Evolutionary conservation across 2,888 invertebrate species (phyloP), one percentile per base, ranked within the genome.

Genomic region (Antheraea yamamai): DNA sequence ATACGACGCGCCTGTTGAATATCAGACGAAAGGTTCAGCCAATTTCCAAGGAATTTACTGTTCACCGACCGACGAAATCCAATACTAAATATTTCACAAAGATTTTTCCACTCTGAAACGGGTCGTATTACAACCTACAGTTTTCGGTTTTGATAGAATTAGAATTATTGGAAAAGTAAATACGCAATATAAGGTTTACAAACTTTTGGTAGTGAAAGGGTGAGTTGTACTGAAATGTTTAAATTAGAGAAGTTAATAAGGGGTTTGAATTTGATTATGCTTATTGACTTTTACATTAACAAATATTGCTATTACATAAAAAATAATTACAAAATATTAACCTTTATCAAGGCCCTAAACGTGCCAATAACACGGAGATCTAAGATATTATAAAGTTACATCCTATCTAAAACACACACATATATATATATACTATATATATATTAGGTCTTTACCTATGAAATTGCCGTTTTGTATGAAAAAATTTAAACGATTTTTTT

Each of bases 1-100:
- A 70, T 70, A 70, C 70, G 39, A 70, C 70, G 39, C 70, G 70
- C 70, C 39, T 70, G 70, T 70, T 39, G 70, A 70, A 70, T 70
- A 39, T 70, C 70, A 39, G 30, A n/a, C 20, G 70, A 70, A 70
- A 70, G 39, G 70, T 70, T 70, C 70, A 70, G 70, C 70, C 70
- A 70, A 70, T 70, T 70, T 70, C 39, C 70, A 70, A 70, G 70
- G 70, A 39, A 70, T 70, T 39, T 70, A 35, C 39, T 39, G 70
- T n/a, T 20, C 39, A 39, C 39, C 70, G 70, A 70, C 70, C 70
- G 70, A n/a, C 39, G 35, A 39, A 70, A 70, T 70, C 70, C 39
- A 39, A 70, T 70, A 66, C 70, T 18, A 39, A 70, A 39, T 70
- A 70, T 70, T 70, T 70, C 70, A 70, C 39, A n/a, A 8, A 70